phyloP scores from a whole-genome alignment of 2,888 invertebrate species.

The Callosobruchus maculatus region DNA sequence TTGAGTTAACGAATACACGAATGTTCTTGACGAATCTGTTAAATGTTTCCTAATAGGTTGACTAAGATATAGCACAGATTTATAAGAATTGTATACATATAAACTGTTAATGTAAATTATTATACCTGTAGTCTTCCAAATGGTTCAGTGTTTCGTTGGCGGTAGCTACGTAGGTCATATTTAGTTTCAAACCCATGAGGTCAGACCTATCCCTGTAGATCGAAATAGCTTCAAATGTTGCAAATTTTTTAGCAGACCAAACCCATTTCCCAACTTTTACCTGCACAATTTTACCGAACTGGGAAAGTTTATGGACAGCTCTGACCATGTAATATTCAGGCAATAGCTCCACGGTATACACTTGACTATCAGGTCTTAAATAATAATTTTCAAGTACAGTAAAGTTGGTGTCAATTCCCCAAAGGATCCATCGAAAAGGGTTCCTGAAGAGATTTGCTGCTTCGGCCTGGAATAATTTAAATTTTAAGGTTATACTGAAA shows the following conservation, averaged over 20 bases:
- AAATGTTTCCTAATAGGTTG: too few species aligned
- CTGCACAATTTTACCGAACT: neutral
- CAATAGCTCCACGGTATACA: constrained; percentile 26
- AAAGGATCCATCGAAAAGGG: constrained; percentile 34
- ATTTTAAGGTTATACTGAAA: too few species aligned
- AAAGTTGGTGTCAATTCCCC: constrained; percentile 5
- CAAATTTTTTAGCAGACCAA: constrained; percentile 9
- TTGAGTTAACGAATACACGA: too few species aligned
- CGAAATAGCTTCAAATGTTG: constrained; percentile 13
- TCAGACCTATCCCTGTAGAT: constrained; percentile 13
- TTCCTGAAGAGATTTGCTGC: constrained; percentile 25
- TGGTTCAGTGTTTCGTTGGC: constrained; percentile 47
- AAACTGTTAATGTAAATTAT: too few species aligned
- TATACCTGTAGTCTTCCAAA: constrained; percentile 48
- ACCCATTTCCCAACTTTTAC: constrained; percentile 17
- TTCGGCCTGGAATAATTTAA: constrained; percentile 22
- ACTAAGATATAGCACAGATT: too few species aligned
- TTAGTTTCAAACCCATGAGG: constrained; percentile 32
- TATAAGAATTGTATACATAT: too few species aligned
- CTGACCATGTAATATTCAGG: constrained; percentile 16
- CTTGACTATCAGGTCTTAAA: constrained; percentile 29
- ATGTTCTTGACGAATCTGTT: too few species aligned
- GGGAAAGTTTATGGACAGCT: constrained; percentile 29
- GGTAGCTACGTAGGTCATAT: constrained; percentile 39
- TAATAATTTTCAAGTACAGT: constrained; percentile 18